Evolutionary conservation across 1,140 invertebrate genomes (phyloP).

Genomic region (Grapholita molesta): DNA sequence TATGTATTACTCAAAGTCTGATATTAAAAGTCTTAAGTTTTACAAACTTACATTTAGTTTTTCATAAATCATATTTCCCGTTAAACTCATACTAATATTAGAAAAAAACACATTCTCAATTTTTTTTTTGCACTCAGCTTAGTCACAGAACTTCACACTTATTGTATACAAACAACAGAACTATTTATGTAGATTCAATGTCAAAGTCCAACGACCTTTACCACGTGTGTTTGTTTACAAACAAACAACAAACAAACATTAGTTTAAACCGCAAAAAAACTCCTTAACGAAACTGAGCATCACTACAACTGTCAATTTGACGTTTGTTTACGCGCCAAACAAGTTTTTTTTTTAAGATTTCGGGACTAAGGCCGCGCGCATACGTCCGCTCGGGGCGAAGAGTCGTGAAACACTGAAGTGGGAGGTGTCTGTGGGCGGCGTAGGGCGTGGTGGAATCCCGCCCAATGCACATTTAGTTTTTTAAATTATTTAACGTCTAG

Average conservation of each 20-base stretch:
- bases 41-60: neutral
- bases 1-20: neutral
- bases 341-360: neutral
- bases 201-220: slow-evolving; percentile 19
- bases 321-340: neutral
- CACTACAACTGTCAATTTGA: slow-evolving; percentile 8
- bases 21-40: neutral
- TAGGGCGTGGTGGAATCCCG: slow-evolving; percentile 21
- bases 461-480: slow-evolving; percentile 25
- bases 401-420: slow-evolving; percentile 11
- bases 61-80: neutral
- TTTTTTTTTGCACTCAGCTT: neutral
- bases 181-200: neutral
- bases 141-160: neutral
- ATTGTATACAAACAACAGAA: neutral
- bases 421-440: slow-evolving; percentile 23
- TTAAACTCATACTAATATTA: no score
- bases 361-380: neutral
- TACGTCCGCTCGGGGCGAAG: slow-evolving; percentile 13
- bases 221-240: slow-evolving; percentile 43
- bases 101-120: no score
- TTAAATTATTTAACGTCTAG: slow-evolving; percentile 48
- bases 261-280: neutral
- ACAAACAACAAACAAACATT: slow-evolving; percentile 33
- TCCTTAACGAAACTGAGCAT: neutral